Conservation (phyloP, 2,888 invertebrate genomes). For the Epiblema foenella region DNA sequence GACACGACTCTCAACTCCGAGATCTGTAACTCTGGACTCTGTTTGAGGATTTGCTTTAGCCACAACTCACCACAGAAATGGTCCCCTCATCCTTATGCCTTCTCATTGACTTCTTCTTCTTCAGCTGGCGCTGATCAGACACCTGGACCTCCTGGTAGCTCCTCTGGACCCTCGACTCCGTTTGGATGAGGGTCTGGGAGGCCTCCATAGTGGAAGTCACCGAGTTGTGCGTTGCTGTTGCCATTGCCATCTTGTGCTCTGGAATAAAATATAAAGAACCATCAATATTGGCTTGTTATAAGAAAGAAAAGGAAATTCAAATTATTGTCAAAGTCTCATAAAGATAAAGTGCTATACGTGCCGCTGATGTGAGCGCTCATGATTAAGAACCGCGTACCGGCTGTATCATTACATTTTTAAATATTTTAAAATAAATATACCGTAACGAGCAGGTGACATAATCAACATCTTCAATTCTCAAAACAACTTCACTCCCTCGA, state of each 20-base stretch:
- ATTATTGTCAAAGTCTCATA: not conserved
- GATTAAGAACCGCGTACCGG: too few relatives aligned
- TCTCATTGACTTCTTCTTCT: conserved; percentile 80
- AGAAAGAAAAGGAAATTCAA: too few relatives aligned
- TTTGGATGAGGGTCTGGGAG: conserved; percentile 72
- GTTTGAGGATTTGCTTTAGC: too few relatives aligned
- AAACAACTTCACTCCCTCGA: conserved; percentile 3
- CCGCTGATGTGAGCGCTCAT: too few relatives aligned
- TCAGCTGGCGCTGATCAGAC: conserved; percentile 68
- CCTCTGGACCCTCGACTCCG: conserved; percentile 72
- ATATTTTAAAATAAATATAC: conserved; percentile 4
- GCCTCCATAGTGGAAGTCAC: conserved; percentile 77
- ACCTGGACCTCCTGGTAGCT: conserved; percentile 73
- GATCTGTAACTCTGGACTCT: too few relatives aligned
- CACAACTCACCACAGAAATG: conserved; percentile 81
- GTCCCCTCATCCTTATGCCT: conserved; percentile 83
- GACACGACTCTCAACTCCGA: too few relatives aligned
- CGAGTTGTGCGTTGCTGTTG: conserved; percentile 61
- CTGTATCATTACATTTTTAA: too few relatives aligned
- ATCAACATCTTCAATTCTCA: conserved; percentile 28
- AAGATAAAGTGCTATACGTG: too few relatives aligned
- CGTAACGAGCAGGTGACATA: conserved; percentile 23
- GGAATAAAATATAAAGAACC: conserved; percentile 42
- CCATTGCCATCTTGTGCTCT: conserved; percentile 63
- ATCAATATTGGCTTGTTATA: not conserved